phyloP scores from a whole-genome alignment of 1,140 invertebrate species.

The Harlomillsia oculata region DNA sequence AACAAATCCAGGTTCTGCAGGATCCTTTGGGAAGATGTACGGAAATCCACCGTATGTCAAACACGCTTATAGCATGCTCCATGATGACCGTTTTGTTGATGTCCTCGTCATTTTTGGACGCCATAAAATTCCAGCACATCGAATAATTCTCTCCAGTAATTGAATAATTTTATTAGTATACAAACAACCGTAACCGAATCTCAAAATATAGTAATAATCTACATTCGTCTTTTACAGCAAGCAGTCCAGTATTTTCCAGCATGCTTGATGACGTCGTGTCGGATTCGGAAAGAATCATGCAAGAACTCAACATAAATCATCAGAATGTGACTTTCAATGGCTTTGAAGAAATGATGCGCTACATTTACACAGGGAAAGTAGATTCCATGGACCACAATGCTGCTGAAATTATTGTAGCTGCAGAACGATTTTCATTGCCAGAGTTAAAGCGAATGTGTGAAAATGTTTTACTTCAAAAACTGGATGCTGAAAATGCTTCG shows the following conservation, averaged over 20 bases:
- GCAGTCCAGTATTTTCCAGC: constrained; percentile 24
- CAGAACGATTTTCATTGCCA: constrained; percentile 12
- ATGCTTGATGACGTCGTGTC: not conserved
- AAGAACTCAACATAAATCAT: not conserved
- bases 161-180: not conserved
- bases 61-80: constrained; percentile 22
- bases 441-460: constrained; percentile 23
- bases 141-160: constrained; percentile 25
- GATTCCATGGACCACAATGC: constrained; percentile 2
- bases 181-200: too few relatives aligned
- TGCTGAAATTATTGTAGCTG: constrained; percentile 13
- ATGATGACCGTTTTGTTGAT: constrained; percentile 20
- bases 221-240: constrained; percentile 8
- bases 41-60: constrained; percentile 20
- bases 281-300: not conserved
- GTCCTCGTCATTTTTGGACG: constrained; percentile 6
- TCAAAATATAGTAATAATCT: too few relatives aligned
- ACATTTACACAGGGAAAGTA: constrained; percentile 28
- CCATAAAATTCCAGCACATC: constrained; percentile 16
- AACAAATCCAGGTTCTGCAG: not conserved
- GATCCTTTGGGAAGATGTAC: not conserved
- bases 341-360: constrained; percentile 20
- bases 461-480: constrained; percentile 1
- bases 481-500: constrained; percentile 22
- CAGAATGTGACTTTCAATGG: too few relatives aligned